A percentile compares a stretch with the other conserved stretches of the same genome.
phyloP scores from a whole-genome alignment of 1,140 invertebrate genomes.

The Meloidogyne hapla region DNA sequence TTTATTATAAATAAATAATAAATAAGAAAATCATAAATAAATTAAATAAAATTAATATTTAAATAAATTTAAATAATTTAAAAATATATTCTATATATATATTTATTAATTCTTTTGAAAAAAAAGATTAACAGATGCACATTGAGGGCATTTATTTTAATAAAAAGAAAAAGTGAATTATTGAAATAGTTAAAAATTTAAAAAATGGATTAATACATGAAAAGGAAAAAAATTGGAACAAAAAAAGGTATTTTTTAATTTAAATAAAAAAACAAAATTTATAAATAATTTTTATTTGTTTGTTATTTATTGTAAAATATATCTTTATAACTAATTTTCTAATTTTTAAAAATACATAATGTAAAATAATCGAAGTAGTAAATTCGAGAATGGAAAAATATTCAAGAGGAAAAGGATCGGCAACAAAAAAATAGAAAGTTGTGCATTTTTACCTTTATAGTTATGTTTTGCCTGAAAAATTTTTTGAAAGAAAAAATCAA shows the following conservation, averaged over 20 bases:
- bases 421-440: too few species aligned
- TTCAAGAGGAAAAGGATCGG: too few species aligned
- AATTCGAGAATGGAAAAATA: too few species aligned
- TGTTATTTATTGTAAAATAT: too few species aligned
- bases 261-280: background rate
- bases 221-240: background rate
- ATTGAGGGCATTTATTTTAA: background rate
- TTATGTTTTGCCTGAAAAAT: too few species aligned
- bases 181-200: background rate
- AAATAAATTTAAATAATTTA: background rate
- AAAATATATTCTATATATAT: background rate
- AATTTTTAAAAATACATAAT: too few species aligned
- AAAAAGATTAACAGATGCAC: background rate
- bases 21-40: background rate
- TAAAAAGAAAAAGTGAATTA: background rate
- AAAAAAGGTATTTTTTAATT: background rate
- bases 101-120: background rate
- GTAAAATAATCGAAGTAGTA: too few species aligned
- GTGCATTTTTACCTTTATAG: too few species aligned
- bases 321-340: too few species aligned
- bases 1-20: background rate
- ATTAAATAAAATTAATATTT: background rate
- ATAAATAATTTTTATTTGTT: background rate
- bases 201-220: background rate
- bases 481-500: background rate